Percentiles rank a stretch among this genome's conserved stretches.
Evolutionary conservation across 2,113 vertebrate species (phyloP).

Genomic region (Psettodes erumei): DNA sequence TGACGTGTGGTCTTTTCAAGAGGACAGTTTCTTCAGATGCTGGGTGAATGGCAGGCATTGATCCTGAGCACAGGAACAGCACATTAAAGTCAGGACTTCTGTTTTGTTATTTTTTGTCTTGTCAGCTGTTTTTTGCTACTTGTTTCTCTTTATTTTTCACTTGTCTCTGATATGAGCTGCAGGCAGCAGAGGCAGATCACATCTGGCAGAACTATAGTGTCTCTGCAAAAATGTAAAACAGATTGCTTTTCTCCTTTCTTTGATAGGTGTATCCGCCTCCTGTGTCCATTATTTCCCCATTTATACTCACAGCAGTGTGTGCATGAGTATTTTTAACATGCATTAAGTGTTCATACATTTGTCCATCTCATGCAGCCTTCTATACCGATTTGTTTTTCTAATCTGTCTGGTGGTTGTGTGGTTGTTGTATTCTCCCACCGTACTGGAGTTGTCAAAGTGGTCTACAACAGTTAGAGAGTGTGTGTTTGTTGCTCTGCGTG

Average conservation of each 20-base stretch:
- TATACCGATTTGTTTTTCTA: slow-evolving; percentile 31
- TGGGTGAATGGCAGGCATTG: slow-evolving; percentile 2
- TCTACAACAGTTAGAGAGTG: slow-evolving; percentile 29
- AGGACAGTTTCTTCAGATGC: not conserved
- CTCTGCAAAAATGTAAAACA: slow-evolving; percentile 20
- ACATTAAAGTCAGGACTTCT: slow-evolving; percentile 8
- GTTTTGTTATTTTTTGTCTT: not conserved
- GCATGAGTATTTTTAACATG: not conserved
- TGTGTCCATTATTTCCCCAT: slow-evolving; percentile 15
- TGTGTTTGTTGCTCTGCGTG: slow-evolving; percentile 38
- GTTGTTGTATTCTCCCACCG: slow-evolving; percentile 13
- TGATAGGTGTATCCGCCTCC: slow-evolving; percentile 25
- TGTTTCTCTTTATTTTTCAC: not conserved
- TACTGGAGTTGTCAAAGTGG: slow-evolving; percentile 56
- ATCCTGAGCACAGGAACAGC: not conserved
- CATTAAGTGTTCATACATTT: not conserved
- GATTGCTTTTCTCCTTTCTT: slow-evolving; percentile 23
- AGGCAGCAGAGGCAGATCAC: not conserved
- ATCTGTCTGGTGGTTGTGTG: slow-evolving; percentile 27
- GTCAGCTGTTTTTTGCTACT: not conserved
- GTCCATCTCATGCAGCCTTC: not conserved
- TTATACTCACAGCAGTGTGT: slow-evolving; percentile 7
- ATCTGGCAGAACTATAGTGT: slow-evolving; percentile 20
- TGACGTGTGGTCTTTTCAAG: not conserved
- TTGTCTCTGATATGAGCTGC: not conserved